These are phyloP conservation scores for Diaperis boleti DNA, from an alignment of 2,888 invertebrate genomes.

Conservation along the genomic window DNA sequence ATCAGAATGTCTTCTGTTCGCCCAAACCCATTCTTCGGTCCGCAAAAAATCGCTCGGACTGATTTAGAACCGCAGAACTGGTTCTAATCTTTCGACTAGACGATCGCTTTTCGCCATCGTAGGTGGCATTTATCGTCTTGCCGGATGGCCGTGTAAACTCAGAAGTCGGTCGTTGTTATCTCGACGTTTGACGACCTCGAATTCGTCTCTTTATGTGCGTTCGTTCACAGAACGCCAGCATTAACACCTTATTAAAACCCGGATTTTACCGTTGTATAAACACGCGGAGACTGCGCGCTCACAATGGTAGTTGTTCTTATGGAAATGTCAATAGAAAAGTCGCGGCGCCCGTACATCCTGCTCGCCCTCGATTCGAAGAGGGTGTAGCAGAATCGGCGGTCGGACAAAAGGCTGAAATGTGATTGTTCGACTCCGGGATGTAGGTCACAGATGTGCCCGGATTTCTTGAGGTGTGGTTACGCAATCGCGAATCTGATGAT, in stretches of 20 bases:
- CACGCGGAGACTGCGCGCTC: not conserved
- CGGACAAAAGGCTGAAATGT: too few relatives aligned
- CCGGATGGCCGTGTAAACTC: not conserved
- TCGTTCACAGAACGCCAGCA: constrained; percentile 31
- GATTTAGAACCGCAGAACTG: constrained; percentile 7
- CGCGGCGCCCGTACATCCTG: constrained; percentile 1
- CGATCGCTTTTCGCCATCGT: constrained; percentile 4
- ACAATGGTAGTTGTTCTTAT: constrained; percentile 17
- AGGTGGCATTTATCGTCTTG: constrained; percentile 1
- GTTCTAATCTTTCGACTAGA: too few relatives aligned
- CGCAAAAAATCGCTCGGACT: not conserved
- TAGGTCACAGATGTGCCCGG: constrained; percentile 6
- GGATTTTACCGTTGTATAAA: constrained; percentile 41
- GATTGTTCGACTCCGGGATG: constrained; percentile 1
- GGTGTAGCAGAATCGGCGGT: not conserved
- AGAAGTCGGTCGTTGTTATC: constrained; percentile 31
- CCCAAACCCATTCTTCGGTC: constrained; percentile 2
- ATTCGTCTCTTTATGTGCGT: constrained; percentile 28
- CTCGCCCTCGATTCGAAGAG: not conserved
- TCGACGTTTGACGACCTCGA: constrained; percentile 43
- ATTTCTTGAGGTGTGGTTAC: constrained; percentile 5
- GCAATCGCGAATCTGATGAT: constrained; percentile 9
- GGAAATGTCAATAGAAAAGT: constrained; percentile 16
- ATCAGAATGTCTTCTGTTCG: constrained; percentile 1
- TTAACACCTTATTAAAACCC: constrained; percentile 43